phyloP scores from a whole-genome alignment of 2,113 vertebrate species.

The Plecturocebus donacophilus region DNA sequence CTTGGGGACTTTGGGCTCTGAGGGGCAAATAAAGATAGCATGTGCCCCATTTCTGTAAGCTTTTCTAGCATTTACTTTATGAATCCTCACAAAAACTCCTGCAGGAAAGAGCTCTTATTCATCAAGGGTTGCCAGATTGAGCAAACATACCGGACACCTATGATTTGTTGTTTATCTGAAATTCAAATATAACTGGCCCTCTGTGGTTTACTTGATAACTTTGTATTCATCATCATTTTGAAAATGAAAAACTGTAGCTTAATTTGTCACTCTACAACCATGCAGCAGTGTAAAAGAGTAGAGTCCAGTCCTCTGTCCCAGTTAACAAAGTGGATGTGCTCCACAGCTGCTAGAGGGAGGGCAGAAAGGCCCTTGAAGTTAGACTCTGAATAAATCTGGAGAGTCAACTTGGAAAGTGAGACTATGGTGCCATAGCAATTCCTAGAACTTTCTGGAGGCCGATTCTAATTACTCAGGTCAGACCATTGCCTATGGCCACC shows the following conservation, averaged over 20 bases:
- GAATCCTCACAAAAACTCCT: neutral
- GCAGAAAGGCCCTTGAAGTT: no score
- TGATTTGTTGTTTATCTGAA: constrained; percentile 9
- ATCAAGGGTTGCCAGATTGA: neutral
- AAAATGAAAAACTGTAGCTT: neutral
- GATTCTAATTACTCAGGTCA: neutral
- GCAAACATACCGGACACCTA: neutral
- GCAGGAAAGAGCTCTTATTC: neutral
- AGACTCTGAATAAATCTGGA: neutral
- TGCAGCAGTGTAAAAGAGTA: neutral
- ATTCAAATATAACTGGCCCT: neutral
- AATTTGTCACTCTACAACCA: neutral
- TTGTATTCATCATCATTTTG: neutral
- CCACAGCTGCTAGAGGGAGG: neutral
- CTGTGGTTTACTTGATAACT: neutral
- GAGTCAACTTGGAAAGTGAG: neutral
- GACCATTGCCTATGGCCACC: neutral
- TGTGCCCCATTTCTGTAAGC: neutral
- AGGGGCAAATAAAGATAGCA: neutral
- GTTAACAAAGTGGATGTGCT: neutral
- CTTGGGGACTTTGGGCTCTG: neutral
- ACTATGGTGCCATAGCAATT: neutral
- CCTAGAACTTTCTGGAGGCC: neutral
- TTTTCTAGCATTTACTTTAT: neutral
- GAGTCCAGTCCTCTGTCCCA: neutral